Conservation (phyloP, 2,797 vertebrate species). For the Hydrophis major region DNA sequence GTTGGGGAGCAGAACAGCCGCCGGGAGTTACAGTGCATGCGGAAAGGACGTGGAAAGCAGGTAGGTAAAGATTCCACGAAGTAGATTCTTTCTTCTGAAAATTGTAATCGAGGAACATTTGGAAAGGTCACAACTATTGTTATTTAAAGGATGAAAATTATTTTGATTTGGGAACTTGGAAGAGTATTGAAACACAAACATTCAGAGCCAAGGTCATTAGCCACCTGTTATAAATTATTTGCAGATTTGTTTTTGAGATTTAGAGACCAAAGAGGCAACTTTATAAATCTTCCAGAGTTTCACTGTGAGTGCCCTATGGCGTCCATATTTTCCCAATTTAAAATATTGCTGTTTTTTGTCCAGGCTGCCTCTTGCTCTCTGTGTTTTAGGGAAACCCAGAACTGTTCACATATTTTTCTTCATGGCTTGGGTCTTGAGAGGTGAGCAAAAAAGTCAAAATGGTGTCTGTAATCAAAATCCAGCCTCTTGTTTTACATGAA, state of each 20-base stretch:
- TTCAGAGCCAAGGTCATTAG: neutral
- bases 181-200: neutral
- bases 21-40: rapidly evolving
- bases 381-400: neutral
- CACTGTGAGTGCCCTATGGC: neutral
- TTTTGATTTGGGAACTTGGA: neutral
- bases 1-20: neutral
- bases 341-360: neutral
- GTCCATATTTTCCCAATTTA: neutral
- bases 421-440: neutral
- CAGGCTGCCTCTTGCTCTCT: neutral
- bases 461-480: neutral
- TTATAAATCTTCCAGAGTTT: neutral
- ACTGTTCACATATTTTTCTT: neutral
- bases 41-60: too few species aligned
- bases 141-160: neutral
- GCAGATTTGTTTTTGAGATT: neutral
- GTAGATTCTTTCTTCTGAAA: neutral
- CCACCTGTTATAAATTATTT: neutral
- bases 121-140: neutral
- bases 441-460: neutral
- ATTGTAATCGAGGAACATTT: neutral
- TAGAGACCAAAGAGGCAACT: neutral
- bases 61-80: neutral
- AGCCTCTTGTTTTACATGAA: neutral